Base-by-base conservation (phyloP, 2,113 vertebrate genomes). In the Brachypteracias leptosomus region DNA sequence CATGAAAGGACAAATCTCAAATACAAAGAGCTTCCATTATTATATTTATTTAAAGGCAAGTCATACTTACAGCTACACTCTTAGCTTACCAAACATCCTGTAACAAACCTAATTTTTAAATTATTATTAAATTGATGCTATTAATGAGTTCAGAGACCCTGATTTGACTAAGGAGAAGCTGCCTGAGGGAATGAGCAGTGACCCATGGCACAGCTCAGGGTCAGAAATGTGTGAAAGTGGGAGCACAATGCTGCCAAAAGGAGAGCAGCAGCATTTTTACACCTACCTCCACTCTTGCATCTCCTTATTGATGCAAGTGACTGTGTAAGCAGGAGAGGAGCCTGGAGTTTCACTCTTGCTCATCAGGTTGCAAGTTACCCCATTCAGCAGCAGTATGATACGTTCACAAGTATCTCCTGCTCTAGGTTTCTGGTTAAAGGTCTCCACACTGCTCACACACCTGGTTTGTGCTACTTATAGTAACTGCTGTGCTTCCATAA, bases 331-430 rank as follows among this genome's bases (percentile, higher is more conserved):
- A 58, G 46, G 72, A 88, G 68, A 25, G 0, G 3, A 94, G 59
- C 21, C 26, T 76, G 3, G 36, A 62, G 78, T 95, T 91, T 95
- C 91, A 81, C 54, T 76, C 75, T 93, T 93, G 85, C 90, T 90
- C 54, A 83, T 80, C 1, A 2, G 28, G 31, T 70, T 85, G 40
- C 59, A 68, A 70, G 46, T 49, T 73, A 82, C 2, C 76, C 54
- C 2, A 1, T 24, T 88, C 46, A 51, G 75, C 95, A 91, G 67
- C 35, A 28, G 1, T 28, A 33, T 57, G 40, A 85, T 54, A 65
- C 0, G 0, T 49, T 38, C 71, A 44, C 44, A 76, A 2, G 1
- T 7, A 31, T 26, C 36, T 71, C 75, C 58, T 91, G 35, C 59
- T 85, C 71, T 58, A 67, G 65, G 18, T 17, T 79, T 85, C 44